Conservation (phyloP, 2,888 invertebrate species). For the Tetragonula carbonaria region DNA sequence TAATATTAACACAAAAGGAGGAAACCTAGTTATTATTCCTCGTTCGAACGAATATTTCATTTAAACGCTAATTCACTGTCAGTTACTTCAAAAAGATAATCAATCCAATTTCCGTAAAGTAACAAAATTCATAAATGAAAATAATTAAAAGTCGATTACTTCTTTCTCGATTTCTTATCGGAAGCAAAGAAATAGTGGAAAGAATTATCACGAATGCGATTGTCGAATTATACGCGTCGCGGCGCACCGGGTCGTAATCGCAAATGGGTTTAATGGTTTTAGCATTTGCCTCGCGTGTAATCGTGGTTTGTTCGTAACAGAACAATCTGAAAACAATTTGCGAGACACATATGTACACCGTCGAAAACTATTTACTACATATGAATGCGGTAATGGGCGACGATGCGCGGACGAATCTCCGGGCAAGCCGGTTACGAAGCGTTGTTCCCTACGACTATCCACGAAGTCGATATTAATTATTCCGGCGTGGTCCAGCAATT, state of each 20-base stretch:
- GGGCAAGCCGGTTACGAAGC: slow-evolving; percentile 36
- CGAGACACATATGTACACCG: slow-evolving; percentile 49
- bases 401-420: slow-evolving; percentile 48
- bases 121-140: not conserved
- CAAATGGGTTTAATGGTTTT: slow-evolving; percentile 66
- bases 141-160: not conserved
- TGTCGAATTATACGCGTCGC: slow-evolving; percentile 54
- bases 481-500: slow-evolving; percentile 53
- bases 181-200: slow-evolving; percentile 1
- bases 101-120: no score
- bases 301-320: slow-evolving; percentile 64
- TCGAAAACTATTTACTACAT: slow-evolving; percentile 62
- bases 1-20: no score
- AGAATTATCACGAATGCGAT: slow-evolving; percentile 23
- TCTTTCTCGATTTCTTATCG: no score
- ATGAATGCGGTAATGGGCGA: slow-evolving; percentile 49
- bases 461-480: slow-evolving; percentile 70
- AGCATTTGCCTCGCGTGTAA: slow-evolving; percentile 61
- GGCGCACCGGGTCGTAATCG: slow-evolving; percentile 53
- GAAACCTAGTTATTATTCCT: no score
- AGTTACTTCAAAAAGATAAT: no score
- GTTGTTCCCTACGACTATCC: slow-evolving; percentile 52
- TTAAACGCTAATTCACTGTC: no score
- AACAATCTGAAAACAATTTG: slow-evolving; percentile 72
- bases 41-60: no score